Evolutionary conservation across 2,113 vertebrate genomes (phyloP).

Genomic region (Mionectes macconnelli): DNA sequence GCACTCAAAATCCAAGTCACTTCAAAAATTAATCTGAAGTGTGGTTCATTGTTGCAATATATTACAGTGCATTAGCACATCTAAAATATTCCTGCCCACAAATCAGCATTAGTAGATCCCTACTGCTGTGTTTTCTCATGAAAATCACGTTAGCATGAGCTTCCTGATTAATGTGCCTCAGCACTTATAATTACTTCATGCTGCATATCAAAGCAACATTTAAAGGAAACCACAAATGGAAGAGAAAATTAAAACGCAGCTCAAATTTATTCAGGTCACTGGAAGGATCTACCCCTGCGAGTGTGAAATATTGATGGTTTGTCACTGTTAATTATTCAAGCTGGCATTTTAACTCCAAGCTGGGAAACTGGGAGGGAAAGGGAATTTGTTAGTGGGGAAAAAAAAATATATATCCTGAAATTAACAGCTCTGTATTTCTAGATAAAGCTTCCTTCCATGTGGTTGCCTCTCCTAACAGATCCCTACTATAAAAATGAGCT

Average conservation of each 20-base stretch:
- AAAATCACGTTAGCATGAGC: conserved; percentile 51
- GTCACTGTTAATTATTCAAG: conserved; percentile 71
- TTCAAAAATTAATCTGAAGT: neutral
- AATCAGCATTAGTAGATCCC: neutral
- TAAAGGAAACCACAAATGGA: conserved; percentile 37
- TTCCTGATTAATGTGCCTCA: conserved; percentile 48
- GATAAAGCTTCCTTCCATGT: neutral
- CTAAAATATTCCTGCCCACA: conserved; percentile 21
- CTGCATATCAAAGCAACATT: conserved; percentile 47
- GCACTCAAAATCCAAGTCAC: neutral
- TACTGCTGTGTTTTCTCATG: conserved; percentile 39
- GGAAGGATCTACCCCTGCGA: conserved; percentile 37
- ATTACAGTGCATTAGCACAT: neutral
- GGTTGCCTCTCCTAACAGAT: neutral
- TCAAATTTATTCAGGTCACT: conserved; percentile 39
- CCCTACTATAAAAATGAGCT: neutral
- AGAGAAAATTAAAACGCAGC: conserved; percentile 38
- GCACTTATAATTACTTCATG: conserved; percentile 33
- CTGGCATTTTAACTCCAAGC: conserved; percentile 53
- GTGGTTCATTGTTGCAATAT: neutral
- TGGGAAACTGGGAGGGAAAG: conserved; percentile 1
- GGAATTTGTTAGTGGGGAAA: neutral
- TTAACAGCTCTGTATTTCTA: neutral
- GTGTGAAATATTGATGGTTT: conserved; percentile 72
- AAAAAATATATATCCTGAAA: neutral